Percentiles rank a stretch among this genome's conserved stretches.
phyloP scores from a whole-genome alignment of 2,888 invertebrate species.

The Meteorus cinctellus region DNA sequence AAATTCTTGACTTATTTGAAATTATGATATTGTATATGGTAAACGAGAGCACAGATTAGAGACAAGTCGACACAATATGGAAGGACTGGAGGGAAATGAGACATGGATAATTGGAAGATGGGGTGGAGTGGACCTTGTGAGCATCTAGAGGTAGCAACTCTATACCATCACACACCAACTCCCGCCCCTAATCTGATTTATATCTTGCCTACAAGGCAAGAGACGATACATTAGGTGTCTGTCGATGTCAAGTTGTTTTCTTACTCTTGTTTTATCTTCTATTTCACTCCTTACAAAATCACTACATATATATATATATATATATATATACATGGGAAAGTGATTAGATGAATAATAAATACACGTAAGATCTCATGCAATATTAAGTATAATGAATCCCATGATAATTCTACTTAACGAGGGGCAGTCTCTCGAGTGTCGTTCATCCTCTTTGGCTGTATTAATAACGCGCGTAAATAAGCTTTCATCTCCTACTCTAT shows the following conservation, averaged over 20 bases:
- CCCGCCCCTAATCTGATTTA: slow-evolving; percentile 25
- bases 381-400: slow-evolving; percentile 2
- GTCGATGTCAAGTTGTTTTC: background rate
- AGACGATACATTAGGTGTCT: slow-evolving; percentile 6
- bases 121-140: slow-evolving; percentile 11
- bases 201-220: background rate
- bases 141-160: background rate
- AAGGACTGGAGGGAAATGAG: background rate
- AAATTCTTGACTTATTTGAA: slow-evolving; percentile 9
- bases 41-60: background rate
- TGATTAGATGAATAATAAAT: background rate
- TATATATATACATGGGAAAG: background rate
- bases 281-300: background rate
- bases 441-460: background rate
- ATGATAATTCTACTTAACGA: slow-evolving; percentile 18
- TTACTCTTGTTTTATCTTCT: background rate
- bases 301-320: background rate
- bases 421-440: slow-evolving; percentile 4
- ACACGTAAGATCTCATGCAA: background rate
- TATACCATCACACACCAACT: background rate
- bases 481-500: background rate
- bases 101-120: slow-evolving; percentile 24
- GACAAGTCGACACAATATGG: background rate
- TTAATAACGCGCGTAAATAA: background rate
- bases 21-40: background rate